Conservation (phyloP, 2,797 vertebrate genomes). For the Callimico goeldii region DNA sequence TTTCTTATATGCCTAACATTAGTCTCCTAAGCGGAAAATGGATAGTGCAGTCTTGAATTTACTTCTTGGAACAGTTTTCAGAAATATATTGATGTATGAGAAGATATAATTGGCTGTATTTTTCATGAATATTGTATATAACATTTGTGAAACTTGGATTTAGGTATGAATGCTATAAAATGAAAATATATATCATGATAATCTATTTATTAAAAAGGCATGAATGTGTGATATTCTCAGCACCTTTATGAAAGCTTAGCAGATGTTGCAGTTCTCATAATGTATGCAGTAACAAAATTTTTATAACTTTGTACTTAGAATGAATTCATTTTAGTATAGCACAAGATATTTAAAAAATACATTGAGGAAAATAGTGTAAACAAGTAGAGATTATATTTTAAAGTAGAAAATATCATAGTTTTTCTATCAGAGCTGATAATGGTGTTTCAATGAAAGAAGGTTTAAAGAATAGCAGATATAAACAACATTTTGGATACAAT, state of each 20-base stretch:
- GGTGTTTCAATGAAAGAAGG: neutral
- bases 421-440: neutral
- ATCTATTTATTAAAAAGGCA: neutral
- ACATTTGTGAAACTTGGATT: conserved; percentile 37
- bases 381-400: neutral
- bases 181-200: neutral
- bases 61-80: conserved; percentile 6
- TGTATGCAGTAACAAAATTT: neutral
- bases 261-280: conserved; percentile 41
- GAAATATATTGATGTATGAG: neutral
- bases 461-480: neutral
- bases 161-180: neutral
- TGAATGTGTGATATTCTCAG: neutral
- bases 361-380: neutral
- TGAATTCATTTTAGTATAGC: conserved; percentile 12
- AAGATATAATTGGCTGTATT: neutral
- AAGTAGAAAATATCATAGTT: neutral
- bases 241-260: conserved; percentile 31
- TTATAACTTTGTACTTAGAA: conserved; percentile 5
- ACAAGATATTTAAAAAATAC: conserved; percentile 33
- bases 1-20: neutral
- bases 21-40: conserved; percentile 23
- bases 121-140: neutral
- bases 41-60: neutral
- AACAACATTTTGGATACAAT: neutral